Base-by-base conservation (phyloP, 1,140 invertebrate species). In the Octopus sinensis region DNA sequence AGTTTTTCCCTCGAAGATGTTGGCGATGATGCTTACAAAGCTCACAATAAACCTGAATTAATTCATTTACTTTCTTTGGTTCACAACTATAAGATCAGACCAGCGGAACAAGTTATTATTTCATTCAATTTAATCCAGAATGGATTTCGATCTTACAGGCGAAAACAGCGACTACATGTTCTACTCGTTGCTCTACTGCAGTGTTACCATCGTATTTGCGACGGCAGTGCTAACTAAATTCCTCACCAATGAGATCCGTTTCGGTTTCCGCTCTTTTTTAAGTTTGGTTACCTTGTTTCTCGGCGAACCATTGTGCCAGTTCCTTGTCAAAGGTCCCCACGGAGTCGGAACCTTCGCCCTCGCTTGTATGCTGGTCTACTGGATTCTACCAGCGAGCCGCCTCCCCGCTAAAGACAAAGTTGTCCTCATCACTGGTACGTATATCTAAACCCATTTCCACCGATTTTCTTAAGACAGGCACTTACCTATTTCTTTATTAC, bases 211-310 rank as follows among this genome's bases (percentile, higher is more conserved):
- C 43, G 84, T 88, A 9, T 90, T 90, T 86, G 88, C 88, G 6
- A 88, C 90, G 88, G 89, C 89, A 78, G 89, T 90, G 52, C 76
- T 90, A 30, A 89, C 89, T 13, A 90, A 90, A 83, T 90, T 90
- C 85, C 78, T 90, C 5, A 90, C 88, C 52, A 88, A 90, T 84
- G 88, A 90, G 86, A 88, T 90, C 82, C 78, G 89, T 79, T 88
- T 90, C 82, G 89, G 89, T 56, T 88, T 90, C 82, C 82, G 89
- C 79, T 90, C 89, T 73, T 84, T 89, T 77, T 82, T 90, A 53
- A 89, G 87, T 82, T 84, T 90, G 52, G 84, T 86, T 52, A 85
- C 88, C 43, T 79, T 90, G 78, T 90, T 90, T 84, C 81, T 89
- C 54, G 89, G 89, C 5, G 89, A 90, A 84, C 89, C 89, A n/a